A percentile compares a stretch with the other conserved stretches of the same genome.
phyloP scores from a whole-genome alignment of 1,140 invertebrate species.

The Lamellibrachia luymesi region DNA sequence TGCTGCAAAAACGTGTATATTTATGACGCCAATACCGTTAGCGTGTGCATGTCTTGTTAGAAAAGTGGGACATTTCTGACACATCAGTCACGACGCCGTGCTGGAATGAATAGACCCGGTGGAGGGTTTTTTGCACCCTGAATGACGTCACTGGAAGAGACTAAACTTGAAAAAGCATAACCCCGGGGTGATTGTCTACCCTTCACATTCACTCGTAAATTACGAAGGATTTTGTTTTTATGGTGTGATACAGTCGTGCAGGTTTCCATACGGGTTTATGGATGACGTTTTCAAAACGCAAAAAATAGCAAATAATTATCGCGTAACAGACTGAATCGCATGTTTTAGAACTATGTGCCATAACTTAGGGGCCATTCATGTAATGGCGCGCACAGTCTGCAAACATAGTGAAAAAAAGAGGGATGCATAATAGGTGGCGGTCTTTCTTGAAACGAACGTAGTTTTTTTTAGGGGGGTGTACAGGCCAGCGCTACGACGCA shows the following conservation, averaged over 20 bases:
- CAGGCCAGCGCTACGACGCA: too few relatives aligned
- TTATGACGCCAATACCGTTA: not conserved
- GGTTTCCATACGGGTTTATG: not conserved
- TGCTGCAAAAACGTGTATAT: not conserved
- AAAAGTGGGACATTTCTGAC: not conserved
- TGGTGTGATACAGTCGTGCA: not conserved
- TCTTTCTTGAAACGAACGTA: too few relatives aligned
- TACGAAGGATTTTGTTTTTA: not conserved
- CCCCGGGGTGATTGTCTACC: not conserved
- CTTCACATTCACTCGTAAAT: not conserved
- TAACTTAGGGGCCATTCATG: too few relatives aligned
- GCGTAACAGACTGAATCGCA: too few relatives aligned
- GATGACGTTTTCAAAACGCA: not conserved
- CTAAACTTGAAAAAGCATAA: not conserved
- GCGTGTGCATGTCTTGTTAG: not conserved
- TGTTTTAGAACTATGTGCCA: too few relatives aligned
- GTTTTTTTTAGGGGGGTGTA: too few relatives aligned
- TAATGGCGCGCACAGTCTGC: too few relatives aligned
- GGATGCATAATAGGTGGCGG: too few relatives aligned
- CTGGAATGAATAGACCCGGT: not conserved
- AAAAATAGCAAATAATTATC: too few relatives aligned
- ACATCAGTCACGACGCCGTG: not conserved
- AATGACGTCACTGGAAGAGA: not conserved
- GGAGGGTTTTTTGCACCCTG: not conserved
- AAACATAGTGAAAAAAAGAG: too few relatives aligned